Evolutionary conservation across 2,113 vertebrate species (phyloP).

Genomic region (Bos javanicus): DNA sequence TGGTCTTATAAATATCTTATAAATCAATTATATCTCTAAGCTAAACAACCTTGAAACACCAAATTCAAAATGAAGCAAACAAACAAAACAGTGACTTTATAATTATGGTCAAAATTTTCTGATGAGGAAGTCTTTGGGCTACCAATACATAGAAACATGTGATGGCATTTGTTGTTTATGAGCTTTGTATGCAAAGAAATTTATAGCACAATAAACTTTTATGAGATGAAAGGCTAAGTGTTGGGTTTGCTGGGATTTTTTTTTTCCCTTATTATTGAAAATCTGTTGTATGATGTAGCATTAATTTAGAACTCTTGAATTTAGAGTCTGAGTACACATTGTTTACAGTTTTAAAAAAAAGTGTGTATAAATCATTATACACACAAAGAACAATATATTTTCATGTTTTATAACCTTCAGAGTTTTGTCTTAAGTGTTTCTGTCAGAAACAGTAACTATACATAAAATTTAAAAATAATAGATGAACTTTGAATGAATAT

Average conservation of each 20-base stretch:
- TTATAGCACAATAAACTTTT: background rate
- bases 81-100: background rate
- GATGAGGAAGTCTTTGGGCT: background rate
- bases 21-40: background rate
- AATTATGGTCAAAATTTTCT: background rate
- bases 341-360: background rate
- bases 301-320: slow-evolving; percentile 8
- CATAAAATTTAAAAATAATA: slow-evolving; percentile 34
- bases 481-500: slow-evolving; percentile 25
- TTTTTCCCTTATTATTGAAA: background rate
- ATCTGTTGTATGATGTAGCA: background rate
- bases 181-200: background rate
- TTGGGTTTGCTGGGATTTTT: background rate
- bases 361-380: background rate
- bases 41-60: background rate
- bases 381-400: background rate
- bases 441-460: slow-evolving; percentile 60
- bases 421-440: background rate
- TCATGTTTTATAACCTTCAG: slow-evolving; percentile 36
- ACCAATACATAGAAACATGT: background rate
- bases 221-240: background rate
- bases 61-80: background rate
- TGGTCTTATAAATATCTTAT: background rate
- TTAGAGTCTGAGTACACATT: background rate
- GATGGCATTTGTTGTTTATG: background rate